Conservation (phyloP, 2,113 vertebrate genomes). For the Chloropsis hardwickii region DNA sequence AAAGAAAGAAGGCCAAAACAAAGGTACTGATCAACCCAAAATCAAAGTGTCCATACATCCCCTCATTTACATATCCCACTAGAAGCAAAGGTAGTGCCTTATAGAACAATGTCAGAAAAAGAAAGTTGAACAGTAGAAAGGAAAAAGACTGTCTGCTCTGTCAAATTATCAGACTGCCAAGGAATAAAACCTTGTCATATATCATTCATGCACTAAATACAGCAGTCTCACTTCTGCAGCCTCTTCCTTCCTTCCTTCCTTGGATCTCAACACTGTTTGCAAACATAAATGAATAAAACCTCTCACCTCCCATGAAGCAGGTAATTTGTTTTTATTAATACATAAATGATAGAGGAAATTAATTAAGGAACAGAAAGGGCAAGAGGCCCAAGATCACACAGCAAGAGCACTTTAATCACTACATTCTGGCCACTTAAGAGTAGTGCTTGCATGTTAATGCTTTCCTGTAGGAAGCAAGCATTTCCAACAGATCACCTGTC, state of each 20-base stretch:
- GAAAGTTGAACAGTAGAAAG: background rate
- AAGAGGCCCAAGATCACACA: constrained; percentile 50
- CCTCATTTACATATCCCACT: background rate
- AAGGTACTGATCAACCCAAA: background rate
- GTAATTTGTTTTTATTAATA: constrained; percentile 65
- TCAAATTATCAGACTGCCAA: background rate
- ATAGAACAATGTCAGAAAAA: background rate
- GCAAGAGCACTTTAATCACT: constrained; percentile 39
- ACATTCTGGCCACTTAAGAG: constrained; percentile 17
- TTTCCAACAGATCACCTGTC: background rate
- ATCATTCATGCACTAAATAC: constrained; percentile 30
- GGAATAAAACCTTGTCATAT: background rate
- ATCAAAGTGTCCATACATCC: background rate
- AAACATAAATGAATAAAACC: constrained; percentile 38
- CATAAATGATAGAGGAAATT: constrained; percentile 53
- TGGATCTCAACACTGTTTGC: background rate
- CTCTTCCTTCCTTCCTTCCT: background rate
- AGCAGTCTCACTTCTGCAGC: background rate
- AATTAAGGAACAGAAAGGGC: constrained; percentile 56
- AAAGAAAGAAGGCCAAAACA: background rate
- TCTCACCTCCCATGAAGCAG: constrained; percentile 41
- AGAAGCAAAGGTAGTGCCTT: background rate
- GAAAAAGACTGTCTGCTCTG: background rate
- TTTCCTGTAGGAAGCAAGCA: background rate
- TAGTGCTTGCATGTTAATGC: background rate